phyloP scores from a whole-genome alignment of 2,888 invertebrate genomes.

The Clitarchus hookeri region DNA sequence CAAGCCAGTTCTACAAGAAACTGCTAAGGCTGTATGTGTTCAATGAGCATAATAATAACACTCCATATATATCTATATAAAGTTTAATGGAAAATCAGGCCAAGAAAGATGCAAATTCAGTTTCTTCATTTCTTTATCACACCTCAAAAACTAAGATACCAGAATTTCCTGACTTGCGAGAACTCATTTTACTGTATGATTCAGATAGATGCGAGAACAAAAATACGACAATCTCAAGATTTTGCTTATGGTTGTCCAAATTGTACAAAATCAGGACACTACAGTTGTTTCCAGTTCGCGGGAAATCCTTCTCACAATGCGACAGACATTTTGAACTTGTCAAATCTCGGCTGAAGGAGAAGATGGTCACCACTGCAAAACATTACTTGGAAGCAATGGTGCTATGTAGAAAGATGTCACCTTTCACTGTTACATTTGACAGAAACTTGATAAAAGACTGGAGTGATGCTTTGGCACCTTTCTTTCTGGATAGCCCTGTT shows the following conservation, averaged over 20 bases:
- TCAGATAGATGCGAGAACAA: slow-evolving; percentile 15
- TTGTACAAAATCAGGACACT: neutral
- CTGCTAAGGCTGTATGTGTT: neutral
- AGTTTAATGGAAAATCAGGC: slow-evolving; percentile 19
- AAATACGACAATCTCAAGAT: neutral
- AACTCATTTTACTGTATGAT: neutral
- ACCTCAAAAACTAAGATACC: neutral
- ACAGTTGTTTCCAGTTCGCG: neutral
- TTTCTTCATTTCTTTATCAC: slow-evolving; percentile 18
- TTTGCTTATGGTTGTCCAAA: slow-evolving; percentile 19
- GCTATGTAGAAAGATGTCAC: too few species aligned
- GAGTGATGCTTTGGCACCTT: slow-evolving; percentile 10
- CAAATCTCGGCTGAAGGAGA: neutral
- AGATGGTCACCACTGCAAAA: too few species aligned
- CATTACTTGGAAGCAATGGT: neutral
- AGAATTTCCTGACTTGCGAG: neutral
- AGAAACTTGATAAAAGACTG: neutral
- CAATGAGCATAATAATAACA: neutral
- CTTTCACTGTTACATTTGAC: neutral
- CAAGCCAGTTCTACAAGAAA: slow-evolving; percentile 22
- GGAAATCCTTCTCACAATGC: slow-evolving; percentile 4
- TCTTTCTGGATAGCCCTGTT: neutral
- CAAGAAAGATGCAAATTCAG: slow-evolving; percentile 18
- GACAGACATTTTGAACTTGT: slow-evolving; percentile 17
- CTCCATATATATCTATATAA: neutral